Conservation (phyloP, 2,888 invertebrate species). For the Hyalella azteca region DNA sequence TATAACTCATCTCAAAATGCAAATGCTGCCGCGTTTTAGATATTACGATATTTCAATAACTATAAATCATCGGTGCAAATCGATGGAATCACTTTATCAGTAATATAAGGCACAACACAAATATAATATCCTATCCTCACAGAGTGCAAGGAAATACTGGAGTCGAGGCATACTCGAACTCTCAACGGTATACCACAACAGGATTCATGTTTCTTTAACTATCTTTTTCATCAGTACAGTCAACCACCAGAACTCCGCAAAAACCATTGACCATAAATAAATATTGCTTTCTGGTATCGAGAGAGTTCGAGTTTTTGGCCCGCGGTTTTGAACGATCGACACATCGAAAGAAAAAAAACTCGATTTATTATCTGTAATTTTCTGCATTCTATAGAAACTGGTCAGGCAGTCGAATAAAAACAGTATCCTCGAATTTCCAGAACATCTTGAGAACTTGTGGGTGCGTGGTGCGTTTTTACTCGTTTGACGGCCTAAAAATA, state of each 20-base stretch:
- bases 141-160: background rate
- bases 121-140: background rate
- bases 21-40: too few species aligned
- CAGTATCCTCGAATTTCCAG: too few species aligned
- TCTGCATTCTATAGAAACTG: too few species aligned
- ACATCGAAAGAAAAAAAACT: too few species aligned
- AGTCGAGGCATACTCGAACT: background rate
- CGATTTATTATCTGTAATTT: too few species aligned
- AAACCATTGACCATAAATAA: background rate
- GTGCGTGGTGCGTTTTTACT: background rate
- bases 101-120: too few species aligned
- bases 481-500: background rate
- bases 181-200: background rate
- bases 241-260: background rate
- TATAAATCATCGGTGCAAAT: too few species aligned
- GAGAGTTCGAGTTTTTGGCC: background rate
- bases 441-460: constrained; percentile 15
- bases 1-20: too few species aligned
- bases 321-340: too few species aligned
- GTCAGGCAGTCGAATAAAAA: too few species aligned
- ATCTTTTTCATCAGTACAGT: background rate
- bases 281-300: background rate
- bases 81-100: too few species aligned
- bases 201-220: background rate
- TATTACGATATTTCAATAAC: too few species aligned